Evolutionary conservation across 1,140 invertebrate species (phyloP).

Genomic region (Drosophila sp.): DNA sequence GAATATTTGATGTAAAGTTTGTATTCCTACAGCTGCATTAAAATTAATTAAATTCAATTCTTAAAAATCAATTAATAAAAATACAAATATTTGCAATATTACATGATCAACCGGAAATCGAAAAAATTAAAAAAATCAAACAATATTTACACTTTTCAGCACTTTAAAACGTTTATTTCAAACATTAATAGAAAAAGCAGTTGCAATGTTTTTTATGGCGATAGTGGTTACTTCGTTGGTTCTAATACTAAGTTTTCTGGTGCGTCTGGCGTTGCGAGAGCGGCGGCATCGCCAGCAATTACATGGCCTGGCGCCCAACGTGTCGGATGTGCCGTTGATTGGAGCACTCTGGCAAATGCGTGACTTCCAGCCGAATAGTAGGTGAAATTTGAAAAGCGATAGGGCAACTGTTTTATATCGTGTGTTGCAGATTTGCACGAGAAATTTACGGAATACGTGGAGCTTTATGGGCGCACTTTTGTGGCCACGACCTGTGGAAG

Average conservation of each 20-base stretch:
- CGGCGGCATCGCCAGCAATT: conserved; percentile 39
- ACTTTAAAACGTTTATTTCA: too few species aligned
- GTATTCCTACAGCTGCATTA: too few species aligned
- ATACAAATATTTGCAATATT: too few species aligned
- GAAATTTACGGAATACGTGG: conserved; percentile 67
- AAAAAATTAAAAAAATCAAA: too few species aligned
- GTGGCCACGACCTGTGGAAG: conserved; percentile 85
- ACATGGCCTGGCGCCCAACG: conserved; percentile 52
- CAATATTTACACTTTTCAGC: too few species aligned
- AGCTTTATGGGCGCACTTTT: conserved; percentile 86
- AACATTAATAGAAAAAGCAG: too few species aligned
- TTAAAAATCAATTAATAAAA: too few species aligned
- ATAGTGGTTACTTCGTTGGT: conserved; percentile 10
- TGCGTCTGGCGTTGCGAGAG: conserved; percentile 58
- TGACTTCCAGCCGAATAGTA: conserved; percentile 72
- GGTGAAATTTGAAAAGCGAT: conserved; percentile 18
- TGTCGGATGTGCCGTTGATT: conserved; percentile 61
- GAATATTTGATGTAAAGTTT: too few species aligned
- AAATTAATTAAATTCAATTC: too few species aligned
- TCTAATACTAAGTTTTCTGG: conserved; percentile 44
- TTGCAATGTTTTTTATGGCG: conserved; percentile 22
- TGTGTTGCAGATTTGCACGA: conserved; percentile 58
- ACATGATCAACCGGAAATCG: too few species aligned
- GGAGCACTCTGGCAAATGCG: conserved; percentile 68
- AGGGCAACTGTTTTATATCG: not conserved